Conservation (phyloP, 2,888 invertebrate genomes). For the Pollenia angustigena region DNA sequence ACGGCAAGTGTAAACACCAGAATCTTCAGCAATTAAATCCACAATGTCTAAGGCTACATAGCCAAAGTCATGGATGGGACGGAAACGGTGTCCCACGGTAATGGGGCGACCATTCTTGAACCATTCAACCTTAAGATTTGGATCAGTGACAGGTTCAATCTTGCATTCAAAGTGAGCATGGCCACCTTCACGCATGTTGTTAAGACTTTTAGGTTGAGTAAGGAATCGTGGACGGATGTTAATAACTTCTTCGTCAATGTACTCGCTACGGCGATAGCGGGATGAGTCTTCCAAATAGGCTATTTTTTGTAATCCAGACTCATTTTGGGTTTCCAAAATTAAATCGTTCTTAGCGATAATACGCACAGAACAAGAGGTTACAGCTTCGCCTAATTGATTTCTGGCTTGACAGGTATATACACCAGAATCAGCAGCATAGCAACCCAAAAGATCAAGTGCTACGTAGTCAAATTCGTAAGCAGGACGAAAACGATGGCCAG, state of each 20-base stretch:
- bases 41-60: constrained; percentile 98
- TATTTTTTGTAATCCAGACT: constrained; percentile 95
- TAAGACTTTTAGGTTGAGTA: constrained; percentile 93
- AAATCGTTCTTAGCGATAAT: constrained; percentile 95
- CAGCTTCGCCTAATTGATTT: constrained; percentile 97
- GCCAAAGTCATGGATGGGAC: constrained; percentile 99
- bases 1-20: constrained; percentile 96
- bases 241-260: constrained; percentile 93
- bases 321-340: constrained; percentile 94
- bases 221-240: constrained; percentile 93
- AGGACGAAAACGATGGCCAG: constrained; percentile 97
- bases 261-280: constrained; percentile 92
- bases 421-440: constrained; percentile 98
- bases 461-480: constrained; percentile 99
- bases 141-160: constrained; percentile 97
- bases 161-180: constrained; percentile 99
- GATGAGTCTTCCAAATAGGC: constrained; percentile 95
- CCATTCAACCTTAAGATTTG: constrained; percentile 98
- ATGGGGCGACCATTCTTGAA: constrained; percentile 97
- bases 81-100: constrained; percentile 96
- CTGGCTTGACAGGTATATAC: constrained; percentile 97
- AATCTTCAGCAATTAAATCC: constrained; percentile 97
- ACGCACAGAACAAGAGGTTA: constrained; percentile 95
- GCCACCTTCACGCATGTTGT: constrained; percentile 93
- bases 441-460: constrained; percentile 96